Evolutionary conservation across 2,797 vertebrate genomes (phyloP).

Genomic region (Pantherophis alleghaniensis): DNA sequence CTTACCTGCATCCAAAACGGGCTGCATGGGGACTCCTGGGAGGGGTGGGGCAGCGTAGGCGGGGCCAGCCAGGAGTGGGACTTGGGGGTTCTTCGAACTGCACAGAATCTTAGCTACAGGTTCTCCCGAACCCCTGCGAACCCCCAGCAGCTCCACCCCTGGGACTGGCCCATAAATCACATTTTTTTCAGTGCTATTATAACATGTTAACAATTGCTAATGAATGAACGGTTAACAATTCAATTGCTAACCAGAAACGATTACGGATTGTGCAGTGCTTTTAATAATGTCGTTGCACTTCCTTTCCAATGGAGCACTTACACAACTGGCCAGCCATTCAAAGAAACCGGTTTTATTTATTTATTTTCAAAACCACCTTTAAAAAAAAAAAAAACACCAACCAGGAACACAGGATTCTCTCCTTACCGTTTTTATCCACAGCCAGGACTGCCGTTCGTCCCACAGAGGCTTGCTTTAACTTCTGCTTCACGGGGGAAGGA

Average conservation of each 20-base stretch:
- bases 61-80: too few relatives aligned
- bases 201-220: neutral
- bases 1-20: too few relatives aligned
- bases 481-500: conserved; percentile 89
- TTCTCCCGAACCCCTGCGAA: too few relatives aligned
- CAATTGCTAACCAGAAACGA: neutral
- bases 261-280: neutral
- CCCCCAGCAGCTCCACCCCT: too few relatives aligned
- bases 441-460: conserved; percentile 88
- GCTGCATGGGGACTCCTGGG: too few relatives aligned
- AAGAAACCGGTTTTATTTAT: neutral
- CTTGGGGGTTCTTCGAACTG: too few relatives aligned
- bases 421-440: conserved; percentile 91
- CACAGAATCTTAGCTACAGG: too few relatives aligned
- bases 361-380: neutral
- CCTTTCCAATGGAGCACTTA: neutral
- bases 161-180: neutral
- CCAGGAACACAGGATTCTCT: neutral
- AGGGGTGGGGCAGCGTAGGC: fast-evolving
- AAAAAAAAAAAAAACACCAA: fast-evolving
- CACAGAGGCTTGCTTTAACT: conserved; percentile 91
- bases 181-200: neutral
- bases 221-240: neutral
- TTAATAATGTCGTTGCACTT: neutral
- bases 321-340: neutral